phyloP scores from a whole-genome alignment of 2,797 vertebrate species.

The Rachycentron canadum region DNA sequence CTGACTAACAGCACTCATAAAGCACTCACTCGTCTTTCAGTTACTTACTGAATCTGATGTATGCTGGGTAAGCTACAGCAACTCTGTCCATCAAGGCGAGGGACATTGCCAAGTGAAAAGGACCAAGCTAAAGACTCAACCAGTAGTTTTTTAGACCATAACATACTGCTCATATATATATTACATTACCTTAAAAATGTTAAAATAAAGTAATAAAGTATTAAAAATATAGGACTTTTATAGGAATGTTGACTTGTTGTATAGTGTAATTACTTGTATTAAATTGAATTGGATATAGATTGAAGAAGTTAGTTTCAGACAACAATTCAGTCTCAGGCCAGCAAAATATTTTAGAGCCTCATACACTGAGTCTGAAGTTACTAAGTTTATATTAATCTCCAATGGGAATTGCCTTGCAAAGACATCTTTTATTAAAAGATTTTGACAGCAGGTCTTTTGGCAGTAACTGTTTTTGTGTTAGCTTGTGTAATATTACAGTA shows the following conservation, averaged over 20 bases:
- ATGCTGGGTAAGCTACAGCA: constrained; percentile 19
- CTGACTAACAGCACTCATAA: constrained; percentile 25
- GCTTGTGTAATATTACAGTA: constrained; percentile 49
- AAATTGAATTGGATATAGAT: not conserved
- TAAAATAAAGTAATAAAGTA: not conserved
- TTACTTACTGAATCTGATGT: constrained; percentile 22
- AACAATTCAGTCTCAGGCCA: not conserved
- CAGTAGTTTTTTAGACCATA: not conserved
- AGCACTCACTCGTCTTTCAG: constrained; percentile 22
- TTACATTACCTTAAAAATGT: too few species aligned
- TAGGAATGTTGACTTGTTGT: too few species aligned
- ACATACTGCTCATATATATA: not conserved
- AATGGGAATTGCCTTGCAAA: not conserved
- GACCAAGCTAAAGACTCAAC: not conserved
- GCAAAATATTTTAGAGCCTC: not conserved
- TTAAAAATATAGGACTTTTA: not conserved
- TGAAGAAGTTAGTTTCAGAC: too few species aligned
- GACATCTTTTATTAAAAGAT: constrained; percentile 3
- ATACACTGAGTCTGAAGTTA: not conserved
- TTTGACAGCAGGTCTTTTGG: constrained; percentile 33
- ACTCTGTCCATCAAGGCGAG: constrained; percentile 6
- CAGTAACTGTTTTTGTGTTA: constrained; percentile 8
- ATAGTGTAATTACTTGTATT: not conserved
- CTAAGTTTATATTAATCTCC: not conserved
- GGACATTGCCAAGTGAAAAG: not conserved